A percentile compares a stretch with the other conserved stretches of the same genome.
phyloP scores from a whole-genome alignment of 2,888 invertebrate species.

The Acholoe squamosa region DNA sequence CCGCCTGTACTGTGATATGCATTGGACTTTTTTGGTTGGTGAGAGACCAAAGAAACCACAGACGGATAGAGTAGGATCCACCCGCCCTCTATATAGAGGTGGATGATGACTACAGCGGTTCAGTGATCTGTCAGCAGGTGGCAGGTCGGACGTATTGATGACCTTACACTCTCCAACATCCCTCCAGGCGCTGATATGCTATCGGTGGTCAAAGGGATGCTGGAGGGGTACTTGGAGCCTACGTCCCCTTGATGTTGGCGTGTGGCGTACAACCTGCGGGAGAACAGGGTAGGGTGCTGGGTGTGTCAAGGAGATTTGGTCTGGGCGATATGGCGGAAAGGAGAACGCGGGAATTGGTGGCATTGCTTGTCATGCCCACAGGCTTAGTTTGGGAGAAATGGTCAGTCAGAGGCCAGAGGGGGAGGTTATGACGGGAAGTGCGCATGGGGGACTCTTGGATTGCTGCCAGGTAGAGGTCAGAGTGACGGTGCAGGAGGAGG shows the following conservation, averaged over 20 bases:
- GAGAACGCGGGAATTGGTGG: background rate
- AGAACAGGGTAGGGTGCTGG: background rate
- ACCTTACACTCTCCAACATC: conserved; percentile 21
- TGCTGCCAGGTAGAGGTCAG: background rate
- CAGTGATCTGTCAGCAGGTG: background rate
- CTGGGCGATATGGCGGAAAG: background rate
- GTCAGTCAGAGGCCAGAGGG: background rate
- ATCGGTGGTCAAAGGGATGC: conserved; percentile 39
- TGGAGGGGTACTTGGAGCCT: background rate
- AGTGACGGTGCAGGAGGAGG: background rate
- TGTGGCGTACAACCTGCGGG: background rate
- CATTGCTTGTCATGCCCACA: too few relatives aligned
- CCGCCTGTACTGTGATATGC: too few relatives aligned
- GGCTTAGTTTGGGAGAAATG: background rate
- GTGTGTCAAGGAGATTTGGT: conserved; percentile 6
- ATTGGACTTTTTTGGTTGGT: background rate
- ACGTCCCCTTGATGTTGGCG: conserved; percentile 34
- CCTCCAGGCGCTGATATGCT: conserved; percentile 47
- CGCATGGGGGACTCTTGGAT: background rate
- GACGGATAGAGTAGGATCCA: background rate
- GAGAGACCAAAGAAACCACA: conserved; percentile 12
- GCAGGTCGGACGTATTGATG: conserved; percentile 38
- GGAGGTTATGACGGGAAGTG: conserved; percentile 7
- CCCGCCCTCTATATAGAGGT: background rate
- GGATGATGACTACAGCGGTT: background rate